Base-by-base conservation (phyloP, 2,888 invertebrate species). In the Aleiodes leptofemur region DNA sequence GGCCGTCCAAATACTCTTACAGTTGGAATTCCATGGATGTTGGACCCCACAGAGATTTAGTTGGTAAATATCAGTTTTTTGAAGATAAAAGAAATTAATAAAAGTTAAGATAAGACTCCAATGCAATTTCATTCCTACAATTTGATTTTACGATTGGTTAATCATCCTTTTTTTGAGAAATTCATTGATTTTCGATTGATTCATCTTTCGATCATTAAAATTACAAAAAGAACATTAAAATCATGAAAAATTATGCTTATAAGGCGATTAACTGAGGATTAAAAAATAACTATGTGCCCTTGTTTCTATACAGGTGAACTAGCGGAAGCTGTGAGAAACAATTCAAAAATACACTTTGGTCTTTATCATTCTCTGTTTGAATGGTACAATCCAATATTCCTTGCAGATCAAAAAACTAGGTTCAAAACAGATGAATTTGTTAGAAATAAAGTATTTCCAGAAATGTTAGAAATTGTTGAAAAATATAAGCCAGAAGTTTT, bases 361-460 rank as follows among this genome's bases (percentile, higher is more conserved):
- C 90, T 96, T 0, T 97, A 97, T 85, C 96, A 97, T 86, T 96
- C 96, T 0, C 87, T 97, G 5, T 96, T 93, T 84, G 97, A 97
- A 88, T 97, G 97, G 97, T 97, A 92, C 85, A 95, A 97, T 88
- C 96, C 96, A 0, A 90, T 96, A 68, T 97, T 96, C 87, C 81
- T 93, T 13, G 88, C 92, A 48, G 97, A 97, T 85, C 95, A 94
- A 85, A 82, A 87, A 1, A 91, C 91, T 55, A 91, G 93, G 53
- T 95, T 94, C 82, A 89, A 90, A 5, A 93, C 93, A 3, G 91
- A 92, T 43, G 89, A 91, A 56, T 97, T 94, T 88, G 94, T 95
- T 0, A 89, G 91, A 6, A 90, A 92, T 2, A 96, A 97, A 89
- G 91, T 94, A n/a, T 90, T 94, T 79, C 96, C 96, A 0, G 97